Conservation (phyloP, 2,797 vertebrate genomes). For the Limnodromus scolopaceus region DNA sequence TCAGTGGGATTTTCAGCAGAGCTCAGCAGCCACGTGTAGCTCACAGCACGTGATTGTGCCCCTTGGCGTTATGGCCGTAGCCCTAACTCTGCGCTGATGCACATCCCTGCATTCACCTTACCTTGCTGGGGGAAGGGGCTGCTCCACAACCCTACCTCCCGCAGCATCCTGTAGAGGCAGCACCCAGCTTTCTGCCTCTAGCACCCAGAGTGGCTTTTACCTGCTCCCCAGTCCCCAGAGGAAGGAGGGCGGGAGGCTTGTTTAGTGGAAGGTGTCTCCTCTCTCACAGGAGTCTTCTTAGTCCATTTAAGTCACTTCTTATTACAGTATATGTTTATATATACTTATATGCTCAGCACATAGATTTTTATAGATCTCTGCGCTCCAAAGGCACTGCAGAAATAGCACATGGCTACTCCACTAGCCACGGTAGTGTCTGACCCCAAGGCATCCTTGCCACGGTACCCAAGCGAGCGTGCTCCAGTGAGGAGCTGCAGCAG, state of each 20-base stretch:
- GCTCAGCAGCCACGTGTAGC: not conserved
- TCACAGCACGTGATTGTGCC: not conserved
- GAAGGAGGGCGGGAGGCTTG: not conserved
- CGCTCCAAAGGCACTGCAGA: not conserved
- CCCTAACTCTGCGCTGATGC: not conserved
- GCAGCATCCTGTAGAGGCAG: not conserved
- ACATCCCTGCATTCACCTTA: rapidly evolving
- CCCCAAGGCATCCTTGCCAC: not conserved
- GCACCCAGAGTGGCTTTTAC: not conserved
- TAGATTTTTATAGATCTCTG: not conserved
- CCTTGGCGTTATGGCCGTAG: not conserved
- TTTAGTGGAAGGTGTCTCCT: not conserved
- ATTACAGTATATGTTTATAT: not conserved
- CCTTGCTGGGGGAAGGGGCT: not conserved
- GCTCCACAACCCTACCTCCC: not conserved
- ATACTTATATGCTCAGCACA: not conserved
- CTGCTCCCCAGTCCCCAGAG: not conserved
- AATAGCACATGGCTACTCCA: not conserved
- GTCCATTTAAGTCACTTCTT: not conserved
- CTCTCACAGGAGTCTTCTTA: not conserved
- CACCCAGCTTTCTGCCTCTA: not conserved
- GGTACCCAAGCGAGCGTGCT: not conserved
- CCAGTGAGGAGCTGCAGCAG: not conserved
- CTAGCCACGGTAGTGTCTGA: not conserved
- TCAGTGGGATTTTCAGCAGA: not conserved